These are phyloP conservation scores for Scleropages formosus DNA, from an alignment of 2,797 vertebrate species.

Conservation along the genomic window DNA sequence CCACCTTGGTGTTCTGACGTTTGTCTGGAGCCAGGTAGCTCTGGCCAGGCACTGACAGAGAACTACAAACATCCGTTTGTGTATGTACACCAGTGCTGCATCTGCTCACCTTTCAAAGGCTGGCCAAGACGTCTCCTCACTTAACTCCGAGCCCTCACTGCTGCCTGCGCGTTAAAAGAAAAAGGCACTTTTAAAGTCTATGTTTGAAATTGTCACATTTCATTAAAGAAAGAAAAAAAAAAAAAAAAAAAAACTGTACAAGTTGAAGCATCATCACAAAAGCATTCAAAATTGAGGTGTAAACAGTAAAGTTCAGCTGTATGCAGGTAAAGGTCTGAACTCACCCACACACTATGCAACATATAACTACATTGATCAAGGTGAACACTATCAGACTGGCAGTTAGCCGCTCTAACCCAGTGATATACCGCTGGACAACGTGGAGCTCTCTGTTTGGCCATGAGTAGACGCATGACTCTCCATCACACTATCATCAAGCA, in stretches of 20 bases:
- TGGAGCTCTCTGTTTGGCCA: slow-evolving; percentile 92
- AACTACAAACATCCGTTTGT: too few species aligned
- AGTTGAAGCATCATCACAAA: neutral
- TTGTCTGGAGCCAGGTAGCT: neutral
- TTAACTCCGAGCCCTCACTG: slow-evolving; percentile 96
- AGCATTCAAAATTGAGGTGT: neutral
- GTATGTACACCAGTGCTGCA: too few species aligned
- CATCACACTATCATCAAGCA: slow-evolving; percentile 95
- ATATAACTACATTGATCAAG: too few species aligned
- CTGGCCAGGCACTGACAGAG: neutral
- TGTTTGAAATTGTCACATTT: too few species aligned
- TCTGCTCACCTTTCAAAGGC: slow-evolving; percentile 91
- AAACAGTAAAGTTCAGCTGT: too few species aligned
- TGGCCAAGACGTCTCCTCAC: slow-evolving; percentile 96
- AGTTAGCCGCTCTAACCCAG: slow-evolving; percentile 70
- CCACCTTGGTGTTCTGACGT: neutral
- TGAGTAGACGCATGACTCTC: slow-evolving; percentile 88
- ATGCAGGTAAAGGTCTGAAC: too few species aligned
- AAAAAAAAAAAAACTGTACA: too few species aligned
- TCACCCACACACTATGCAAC: neutral
- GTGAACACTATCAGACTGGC: neutral
- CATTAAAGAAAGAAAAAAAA: too few species aligned
- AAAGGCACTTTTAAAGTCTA: too few species aligned
- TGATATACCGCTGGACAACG: slow-evolving; percentile 94
- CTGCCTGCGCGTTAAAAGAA: slow-evolving; percentile 71